phyloP scores from a whole-genome alignment of 30 jellyfish, hydroid and myxozoan genomes.

The Aurelia coerulea region DNA sequence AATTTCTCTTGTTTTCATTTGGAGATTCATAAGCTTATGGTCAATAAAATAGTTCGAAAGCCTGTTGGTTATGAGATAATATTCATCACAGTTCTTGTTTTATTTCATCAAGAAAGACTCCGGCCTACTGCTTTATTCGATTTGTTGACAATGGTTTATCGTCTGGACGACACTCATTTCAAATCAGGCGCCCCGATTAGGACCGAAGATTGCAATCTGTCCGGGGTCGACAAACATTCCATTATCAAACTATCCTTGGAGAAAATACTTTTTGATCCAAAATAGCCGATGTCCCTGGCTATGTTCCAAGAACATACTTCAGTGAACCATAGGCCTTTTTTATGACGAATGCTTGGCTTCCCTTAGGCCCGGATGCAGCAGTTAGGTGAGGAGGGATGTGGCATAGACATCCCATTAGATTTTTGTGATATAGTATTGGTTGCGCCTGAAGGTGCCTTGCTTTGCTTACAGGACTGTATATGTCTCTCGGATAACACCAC shows the following conservation, averaged over 20 bases:
- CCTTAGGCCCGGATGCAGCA: no score
- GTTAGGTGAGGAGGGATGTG: no score
- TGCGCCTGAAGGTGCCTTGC: no score
- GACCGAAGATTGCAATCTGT: constrained; percentile 14
- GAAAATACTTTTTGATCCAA: constrained; percentile 5
- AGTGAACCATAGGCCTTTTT: no score
- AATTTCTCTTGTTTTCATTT: constrained; percentile 20
- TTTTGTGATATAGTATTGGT: no score
- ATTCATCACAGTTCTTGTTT: neutral
- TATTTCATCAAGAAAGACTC: neutral
- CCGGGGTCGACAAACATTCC: constrained; percentile 2
- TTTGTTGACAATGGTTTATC: constrained; percentile 31
- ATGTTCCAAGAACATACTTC: no score
- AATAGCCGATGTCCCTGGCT: no score
- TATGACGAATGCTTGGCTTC: no score
- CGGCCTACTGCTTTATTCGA: constrained; percentile 6
- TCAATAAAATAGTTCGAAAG: constrained; percentile 18
- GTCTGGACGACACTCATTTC: constrained; percentile 6
- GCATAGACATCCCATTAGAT: no score
- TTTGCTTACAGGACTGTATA: no score
- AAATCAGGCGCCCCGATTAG: constrained; percentile 9
- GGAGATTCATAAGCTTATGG: neutral
- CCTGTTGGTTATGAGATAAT: neutral
- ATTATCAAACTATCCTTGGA: neutral
- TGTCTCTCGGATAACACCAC: no score